These are phyloP conservation scores for Tinea trinotella DNA, from an alignment of 2,888 invertebrate species.

Conservation along the genomic window DNA sequence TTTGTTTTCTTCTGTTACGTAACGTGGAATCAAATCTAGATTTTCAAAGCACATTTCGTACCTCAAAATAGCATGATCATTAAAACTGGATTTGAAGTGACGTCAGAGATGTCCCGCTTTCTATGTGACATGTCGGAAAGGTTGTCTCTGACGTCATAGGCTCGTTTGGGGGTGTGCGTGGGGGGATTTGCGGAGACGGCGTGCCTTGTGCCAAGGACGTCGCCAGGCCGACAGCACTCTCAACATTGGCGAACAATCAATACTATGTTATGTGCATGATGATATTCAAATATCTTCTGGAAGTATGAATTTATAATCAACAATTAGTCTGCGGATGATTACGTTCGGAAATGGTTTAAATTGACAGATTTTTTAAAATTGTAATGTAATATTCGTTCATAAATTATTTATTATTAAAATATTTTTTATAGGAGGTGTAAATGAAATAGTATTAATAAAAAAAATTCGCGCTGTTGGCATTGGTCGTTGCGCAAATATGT, in stretches of 20 bases:
- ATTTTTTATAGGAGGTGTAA: no score
- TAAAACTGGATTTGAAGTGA: conserved; percentile 30
- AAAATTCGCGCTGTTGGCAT: no score
- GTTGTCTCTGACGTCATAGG: conserved; percentile 14
- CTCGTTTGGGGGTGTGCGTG: conserved; percentile 36
- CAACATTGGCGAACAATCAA: conserved; percentile 56
- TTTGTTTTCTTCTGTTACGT: not conserved
- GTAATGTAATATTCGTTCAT: no score
- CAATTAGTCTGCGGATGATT: no score
- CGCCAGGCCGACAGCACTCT: conserved; percentile 63
- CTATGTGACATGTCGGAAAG: conserved; percentile 27
- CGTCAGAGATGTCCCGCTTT: conserved; percentile 54
- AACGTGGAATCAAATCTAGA: not conserved
- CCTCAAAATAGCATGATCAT: not conserved
- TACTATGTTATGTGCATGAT: conserved; percentile 31
- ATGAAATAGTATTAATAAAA: no score
- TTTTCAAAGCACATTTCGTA: not conserved
- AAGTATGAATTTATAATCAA: no score
- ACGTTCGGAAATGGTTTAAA: no score
- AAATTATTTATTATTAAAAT: no score
- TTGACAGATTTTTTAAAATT: no score
- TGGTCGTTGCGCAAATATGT: not conserved
- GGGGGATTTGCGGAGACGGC: conserved; percentile 41
- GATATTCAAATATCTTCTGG: not conserved
- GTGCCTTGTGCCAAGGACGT: conserved; percentile 64